Evolutionary conservation across 2,888 invertebrate species (phyloP).

Genomic region (Plemyria rubiginata): DNA sequence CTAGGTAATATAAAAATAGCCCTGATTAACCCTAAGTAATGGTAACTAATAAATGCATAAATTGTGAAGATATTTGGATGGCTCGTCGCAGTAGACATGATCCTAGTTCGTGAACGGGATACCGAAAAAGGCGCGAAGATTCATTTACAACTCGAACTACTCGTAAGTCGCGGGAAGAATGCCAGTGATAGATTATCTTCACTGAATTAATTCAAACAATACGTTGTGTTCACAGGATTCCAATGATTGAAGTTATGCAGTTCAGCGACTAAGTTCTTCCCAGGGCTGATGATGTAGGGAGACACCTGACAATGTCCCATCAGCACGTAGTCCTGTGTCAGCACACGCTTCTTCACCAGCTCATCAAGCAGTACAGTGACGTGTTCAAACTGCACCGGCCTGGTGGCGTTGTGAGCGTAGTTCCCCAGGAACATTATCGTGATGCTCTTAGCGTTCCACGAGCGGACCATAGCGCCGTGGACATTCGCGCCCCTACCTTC

Average conservation of each 20-base stretch:
- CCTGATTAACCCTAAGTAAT: not conserved
- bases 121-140: not conserved
- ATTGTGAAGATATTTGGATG: not conserved
- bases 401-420: constrained; percentile 51
- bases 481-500: constrained; percentile 74
- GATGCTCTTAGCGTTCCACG: constrained; percentile 61
- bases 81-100: no score
- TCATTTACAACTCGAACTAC: not conserved
- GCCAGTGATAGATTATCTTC: no score
- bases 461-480: constrained; percentile 59
- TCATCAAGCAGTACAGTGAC: constrained; percentile 56
- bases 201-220: constrained; percentile 6
- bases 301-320: constrained; percentile 66
- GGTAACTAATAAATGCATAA: not conserved
- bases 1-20: not conserved
- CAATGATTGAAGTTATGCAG: constrained; percentile 60
- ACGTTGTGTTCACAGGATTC: constrained; percentile 44
- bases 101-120: no score
- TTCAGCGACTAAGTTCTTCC: constrained; percentile 53
- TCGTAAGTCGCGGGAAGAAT: not conserved
- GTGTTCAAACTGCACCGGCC: constrained; percentile 58
- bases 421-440: constrained; percentile 72
- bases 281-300: constrained; percentile 57
- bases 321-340: constrained; percentile 56
- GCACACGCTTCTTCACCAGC: constrained; percentile 53